Base-by-base conservation (phyloP, 2,888 invertebrate species). In the Lasiommata megera region DNA sequence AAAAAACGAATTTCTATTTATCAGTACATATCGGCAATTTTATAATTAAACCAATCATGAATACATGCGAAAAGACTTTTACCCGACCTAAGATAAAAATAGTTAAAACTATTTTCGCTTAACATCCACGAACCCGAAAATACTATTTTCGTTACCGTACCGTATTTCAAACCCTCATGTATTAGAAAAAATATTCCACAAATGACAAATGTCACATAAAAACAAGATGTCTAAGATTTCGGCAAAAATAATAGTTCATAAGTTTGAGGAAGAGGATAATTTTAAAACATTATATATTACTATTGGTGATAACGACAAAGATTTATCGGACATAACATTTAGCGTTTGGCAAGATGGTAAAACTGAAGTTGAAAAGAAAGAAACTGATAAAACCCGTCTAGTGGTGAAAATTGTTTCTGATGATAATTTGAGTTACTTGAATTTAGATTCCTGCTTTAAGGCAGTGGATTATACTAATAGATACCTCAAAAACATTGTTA, bases 241-340 rank as follows among this genome's bases (percentile, higher is more conserved):
- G 78, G 78, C 79, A 64, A 91, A 85, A 79, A 71, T 91, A 79
- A 75, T 85, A 71, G 80, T 91, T 71, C 82, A 82, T 68, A 90
- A 85, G 84, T 82, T 80, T 72, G 88, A 84, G 69, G 73, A 78
- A 64, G 83, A 78, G 44, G 66, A 71, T 69, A 77, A 78, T 72
- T 82, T 77, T 67, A 81, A 87, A 77, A 81, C 78, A 61, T 72
- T 88, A 66, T 69, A 77, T 37, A 76, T 90, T 66, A 79, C 72
- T 44, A 79, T 88, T 63, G 71, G 74, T 60, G 76, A 79, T 54
- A 77, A 75, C 43, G 80, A 77, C 37, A 75, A 71, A 59, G 70
- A 69, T 60, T 61, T 63, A 11, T 61, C 65, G 56, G 67, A 70
- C 55, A 75, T 76, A 46, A 78, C 65, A 67, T 87, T 79, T 63